Base-by-base conservation (phyloP, 2,888 invertebrate genomes). In the Lamproptera curius region DNA sequence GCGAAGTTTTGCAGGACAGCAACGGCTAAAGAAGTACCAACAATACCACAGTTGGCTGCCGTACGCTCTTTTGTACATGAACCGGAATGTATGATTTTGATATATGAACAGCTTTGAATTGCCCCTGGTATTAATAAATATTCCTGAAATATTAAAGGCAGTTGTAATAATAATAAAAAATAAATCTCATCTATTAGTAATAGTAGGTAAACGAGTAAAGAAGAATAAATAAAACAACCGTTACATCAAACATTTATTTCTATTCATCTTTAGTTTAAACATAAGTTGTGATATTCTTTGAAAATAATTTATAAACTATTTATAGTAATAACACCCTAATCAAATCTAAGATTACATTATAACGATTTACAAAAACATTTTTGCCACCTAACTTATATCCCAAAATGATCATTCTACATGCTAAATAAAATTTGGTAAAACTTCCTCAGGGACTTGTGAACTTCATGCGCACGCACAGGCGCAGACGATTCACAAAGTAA, bases 31-130 rank as follows among this genome's bases (percentile, higher is more conserved):
- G 79, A 87, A 87, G 53, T 81, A 86, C 87, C 87, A 87, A 55
- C 87, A 87, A 50, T 87, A 87, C 87, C 87, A 87, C 1, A 87
- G 63, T 47, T 87, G 87, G 59, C 87, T 87, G n/a, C 87, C 87
- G 61, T 84, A 87, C 5, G 86, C 87, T 52, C 86, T 85, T 58
- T 87, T 87, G 56, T 87, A 87, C 87, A 87, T 87, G 51, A 87
- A 87, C 54, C 87, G 74, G 68, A 87, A 87, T 58, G 87, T 87
- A 56, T 87, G 87, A 58, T 87, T 87, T 62, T 87, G 86, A 52
- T 87, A 87, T 57, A 87, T 87, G 53, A 85, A 87, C 44, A 87
- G 61, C 61, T 87, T 87, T 2, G 87, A 87, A 67, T 87, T 87
- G 10, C 87, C 87, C 63, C 87, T 73, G 45, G 87, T 87, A 53